A percentile compares a stretch with the other conserved stretches of the same genome.
Conservation (phyloP, 1,140 invertebrate genomes). For the Pinna nobilis region DNA sequence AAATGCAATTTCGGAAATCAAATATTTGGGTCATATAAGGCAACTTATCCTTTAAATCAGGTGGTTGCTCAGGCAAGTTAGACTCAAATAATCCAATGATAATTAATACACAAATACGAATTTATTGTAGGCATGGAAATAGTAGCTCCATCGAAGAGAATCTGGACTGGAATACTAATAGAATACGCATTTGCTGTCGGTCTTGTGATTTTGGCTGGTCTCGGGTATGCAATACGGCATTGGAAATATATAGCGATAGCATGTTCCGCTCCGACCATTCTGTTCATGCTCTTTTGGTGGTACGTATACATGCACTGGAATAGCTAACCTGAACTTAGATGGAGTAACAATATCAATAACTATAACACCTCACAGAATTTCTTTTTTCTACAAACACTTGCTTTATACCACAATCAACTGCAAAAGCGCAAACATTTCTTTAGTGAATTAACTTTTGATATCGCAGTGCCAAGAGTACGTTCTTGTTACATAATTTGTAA, state of each 20-base stretch:
- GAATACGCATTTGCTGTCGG: conserved; percentile 47
- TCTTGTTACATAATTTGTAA: too few relatives aligned
- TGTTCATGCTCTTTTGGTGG: conserved; percentile 77
- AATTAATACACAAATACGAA: too few relatives aligned
- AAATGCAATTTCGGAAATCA: too few relatives aligned
- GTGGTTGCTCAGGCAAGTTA: too few relatives aligned
- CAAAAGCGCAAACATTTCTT: too few relatives aligned
- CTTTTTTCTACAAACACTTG: not conserved
- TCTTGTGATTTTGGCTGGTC: conserved; percentile 73
- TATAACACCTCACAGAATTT: not conserved
- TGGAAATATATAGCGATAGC: conserved; percentile 85
- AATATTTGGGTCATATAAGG: too few relatives aligned
- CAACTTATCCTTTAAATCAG: too few relatives aligned
- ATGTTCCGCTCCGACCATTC: conserved; percentile 82
- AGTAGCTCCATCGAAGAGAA: conserved; percentile 48
- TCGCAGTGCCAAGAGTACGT: too few relatives aligned
- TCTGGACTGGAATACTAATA: conserved; percentile 46
- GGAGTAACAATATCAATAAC: not conserved
- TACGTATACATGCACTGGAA: not conserved
- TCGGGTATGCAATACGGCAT: conserved; percentile 80
- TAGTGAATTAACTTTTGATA: too few relatives aligned
- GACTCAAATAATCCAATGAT: too few relatives aligned
- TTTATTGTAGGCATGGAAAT: conserved; percentile 75
- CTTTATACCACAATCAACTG: not conserved
- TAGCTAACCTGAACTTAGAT: not conserved